A percentile compares a stretch with the other conserved stretches of the same genome.
Evolutionary conservation across 2,113 vertebrate genomes (phyloP).

Genomic region (Tautogolabrus adspersus): DNA sequence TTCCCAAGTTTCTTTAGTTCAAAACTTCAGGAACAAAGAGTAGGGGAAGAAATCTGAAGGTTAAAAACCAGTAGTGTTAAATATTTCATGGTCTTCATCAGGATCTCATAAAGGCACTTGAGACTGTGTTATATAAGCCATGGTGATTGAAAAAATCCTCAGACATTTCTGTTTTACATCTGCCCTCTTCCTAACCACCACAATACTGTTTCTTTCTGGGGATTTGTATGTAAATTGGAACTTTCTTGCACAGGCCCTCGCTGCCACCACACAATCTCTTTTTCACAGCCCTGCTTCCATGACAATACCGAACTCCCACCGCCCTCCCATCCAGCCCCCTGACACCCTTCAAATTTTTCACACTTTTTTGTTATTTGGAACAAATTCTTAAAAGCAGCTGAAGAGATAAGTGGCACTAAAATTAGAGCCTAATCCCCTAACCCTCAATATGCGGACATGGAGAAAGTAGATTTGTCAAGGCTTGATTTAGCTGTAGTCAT

Average conservation of each 20-base stretch:
- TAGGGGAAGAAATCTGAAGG: neutral
- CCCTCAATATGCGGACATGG: conserved; percentile 72
- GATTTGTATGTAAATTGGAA: conserved; percentile 58
- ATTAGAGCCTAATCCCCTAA: conserved; percentile 78
- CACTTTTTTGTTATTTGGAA: conserved; percentile 76
- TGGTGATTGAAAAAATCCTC: conserved; percentile 33
- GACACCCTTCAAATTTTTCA: conserved; percentile 62
- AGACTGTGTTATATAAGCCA: conserved; percentile 21
- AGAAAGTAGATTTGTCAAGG: conserved; percentile 83
- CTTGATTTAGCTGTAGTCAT: conserved; percentile 77
- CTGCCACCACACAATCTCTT: conserved; percentile 59
- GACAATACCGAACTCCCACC: conserved; percentile 61
- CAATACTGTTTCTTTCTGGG: conserved; percentile 10
- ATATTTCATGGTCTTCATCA: conserved; percentile 51
- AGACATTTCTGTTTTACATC: conserved; percentile 43
- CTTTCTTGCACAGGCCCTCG: conserved; percentile 46
- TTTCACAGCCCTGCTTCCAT: conserved; percentile 51
- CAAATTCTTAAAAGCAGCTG: conserved; percentile 74
- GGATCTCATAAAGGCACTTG: conserved; percentile 46
- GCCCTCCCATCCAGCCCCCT: conserved; percentile 36
- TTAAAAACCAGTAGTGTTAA: conserved; percentile 4
- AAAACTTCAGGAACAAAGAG: neutral
- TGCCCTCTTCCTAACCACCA: conserved; percentile 18
- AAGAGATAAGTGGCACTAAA: conserved; percentile 79
- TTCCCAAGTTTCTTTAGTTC: conserved; percentile 2